A percentile compares a stretch with the other conserved stretches of the same genome.
Evolutionary conservation across 2,113 vertebrate species (phyloP).

Genomic region (Neoarius graeffei): DNA sequence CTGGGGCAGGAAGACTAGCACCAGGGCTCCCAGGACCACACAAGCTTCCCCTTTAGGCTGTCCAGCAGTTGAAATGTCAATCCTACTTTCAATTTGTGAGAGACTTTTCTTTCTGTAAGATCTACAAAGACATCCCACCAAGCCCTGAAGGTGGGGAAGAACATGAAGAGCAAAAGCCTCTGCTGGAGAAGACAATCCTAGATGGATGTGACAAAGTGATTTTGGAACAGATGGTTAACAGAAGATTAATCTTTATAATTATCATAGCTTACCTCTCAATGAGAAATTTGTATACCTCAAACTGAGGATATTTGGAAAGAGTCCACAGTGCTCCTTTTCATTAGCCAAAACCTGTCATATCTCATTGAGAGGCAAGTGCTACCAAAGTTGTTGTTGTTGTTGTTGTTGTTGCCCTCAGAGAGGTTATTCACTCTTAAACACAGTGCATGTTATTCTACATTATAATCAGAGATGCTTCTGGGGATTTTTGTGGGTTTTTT

Average conservation of each 20-base stretch:
- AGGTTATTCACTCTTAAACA: slow-evolving; percentile 31
- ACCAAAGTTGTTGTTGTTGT: slow-evolving; percentile 19
- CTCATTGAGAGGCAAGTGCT: slow-evolving; percentile 37
- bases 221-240: slow-evolving; percentile 65
- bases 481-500: not conserved
- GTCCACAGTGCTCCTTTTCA: slow-evolving; percentile 45
- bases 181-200: slow-evolving; percentile 62
- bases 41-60: slow-evolving; percentile 36
- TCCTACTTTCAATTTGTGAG: slow-evolving; percentile 17
- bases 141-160: slow-evolving; percentile 46
- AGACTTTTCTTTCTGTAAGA: slow-evolving; percentile 40
- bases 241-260: slow-evolving; percentile 73
- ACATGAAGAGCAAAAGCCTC: slow-evolving; percentile 49
- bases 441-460: not conserved
- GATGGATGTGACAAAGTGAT: slow-evolving; percentile 73
- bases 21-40: slow-evolving; percentile 47
- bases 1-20: slow-evolving; percentile 55
- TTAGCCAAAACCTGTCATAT: slow-evolving; percentile 45
- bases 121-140: slow-evolving; percentile 52
- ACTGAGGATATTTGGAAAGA: slow-evolving; percentile 50
- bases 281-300: slow-evolving; percentile 54
- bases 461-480: slow-evolving; percentile 10
- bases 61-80: slow-evolving; percentile 49
- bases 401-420: slow-evolving; percentile 23
- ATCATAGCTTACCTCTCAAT: slow-evolving; percentile 63